Percentiles rank a stretch among this genome's conserved stretches.
These are phyloP conservation scores for Epinephelus coioides DNA, from an alignment of 2,797 vertebrate species.

Conservation along the genomic window DNA sequence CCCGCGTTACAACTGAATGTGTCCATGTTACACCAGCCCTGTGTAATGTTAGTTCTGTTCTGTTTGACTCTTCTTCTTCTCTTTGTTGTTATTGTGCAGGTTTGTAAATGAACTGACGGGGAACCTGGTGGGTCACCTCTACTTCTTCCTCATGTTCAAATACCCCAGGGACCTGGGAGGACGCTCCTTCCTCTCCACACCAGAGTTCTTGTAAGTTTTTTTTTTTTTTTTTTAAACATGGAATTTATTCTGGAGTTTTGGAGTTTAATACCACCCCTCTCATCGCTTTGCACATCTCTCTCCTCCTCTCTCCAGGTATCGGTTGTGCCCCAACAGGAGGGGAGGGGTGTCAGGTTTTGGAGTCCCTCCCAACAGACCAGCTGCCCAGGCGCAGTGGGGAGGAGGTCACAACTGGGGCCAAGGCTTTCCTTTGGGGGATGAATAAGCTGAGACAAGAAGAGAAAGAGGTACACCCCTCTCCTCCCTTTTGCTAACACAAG, in stretches of 20 bases:
- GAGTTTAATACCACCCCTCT: background rate
- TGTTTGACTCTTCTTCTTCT: background rate
- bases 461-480: background rate
- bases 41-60: background rate
- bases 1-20: background rate
- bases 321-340: constrained; percentile 92
- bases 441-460: constrained; percentile 83
- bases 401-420: constrained; percentile 94
- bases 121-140: constrained; percentile 97
- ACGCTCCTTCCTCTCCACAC: constrained; percentile 93
- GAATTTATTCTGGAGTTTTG: too few relatives aligned
- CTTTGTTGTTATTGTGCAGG: constrained; percentile 78
- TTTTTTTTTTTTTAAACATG: too few relatives aligned
- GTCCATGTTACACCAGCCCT: too few relatives aligned
- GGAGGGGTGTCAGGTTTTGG: constrained; percentile 96
- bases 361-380: constrained; percentile 90
- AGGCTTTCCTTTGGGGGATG: constrained; percentile 94
- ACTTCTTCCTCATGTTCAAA: constrained; percentile 99
- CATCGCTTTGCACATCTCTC: background rate
- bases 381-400: constrained; percentile 88
- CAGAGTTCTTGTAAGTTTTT: constrained; percentile 93
- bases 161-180: constrained; percentile 98
- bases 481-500: constrained; percentile 15
- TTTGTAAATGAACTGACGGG: constrained; percentile 96
- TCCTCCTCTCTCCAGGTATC: constrained; percentile 87